Evolutionary conservation across 2,113 vertebrate species (phyloP).

Genomic region (Bubalus kerabau): DNA sequence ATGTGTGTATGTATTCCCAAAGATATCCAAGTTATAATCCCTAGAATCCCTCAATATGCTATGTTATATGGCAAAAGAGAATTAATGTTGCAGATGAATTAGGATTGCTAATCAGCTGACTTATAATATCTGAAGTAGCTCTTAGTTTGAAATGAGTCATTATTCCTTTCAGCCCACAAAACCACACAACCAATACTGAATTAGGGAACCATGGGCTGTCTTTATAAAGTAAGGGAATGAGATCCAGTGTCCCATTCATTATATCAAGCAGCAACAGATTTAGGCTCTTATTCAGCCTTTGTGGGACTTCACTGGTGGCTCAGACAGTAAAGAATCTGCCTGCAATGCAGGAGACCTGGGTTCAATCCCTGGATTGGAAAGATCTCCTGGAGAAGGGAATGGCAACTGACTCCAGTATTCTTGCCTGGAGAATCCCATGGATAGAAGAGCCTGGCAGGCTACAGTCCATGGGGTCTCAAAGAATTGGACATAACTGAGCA

Average conservation of each 20-base stretch:
- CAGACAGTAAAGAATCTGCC: neutral
- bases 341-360: neutral
- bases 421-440: neutral
- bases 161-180: neutral
- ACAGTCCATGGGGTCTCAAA: neutral
- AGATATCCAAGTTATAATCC: neutral
- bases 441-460: neutral
- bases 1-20: neutral
- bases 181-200: constrained; percentile 7
- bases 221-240: neutral
- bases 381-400: neutral
- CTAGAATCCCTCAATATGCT: neutral
- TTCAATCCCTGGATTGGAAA: neutral
- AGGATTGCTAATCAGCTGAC: constrained; percentile 10
- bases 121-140: neutral
- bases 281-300: neutral
- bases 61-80: neutral
- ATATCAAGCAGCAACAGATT: neutral
- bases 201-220: neutral
- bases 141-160: constrained; percentile 32
- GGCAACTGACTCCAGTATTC: neutral
- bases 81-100: constrained; percentile 32
- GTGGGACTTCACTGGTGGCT: neutral
- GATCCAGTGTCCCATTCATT: neutral
- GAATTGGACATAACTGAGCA: neutral